These are phyloP conservation scores for Mustela nigripes DNA, from an alignment of 2,113 vertebrate genomes.

Conservation along the genomic window DNA sequence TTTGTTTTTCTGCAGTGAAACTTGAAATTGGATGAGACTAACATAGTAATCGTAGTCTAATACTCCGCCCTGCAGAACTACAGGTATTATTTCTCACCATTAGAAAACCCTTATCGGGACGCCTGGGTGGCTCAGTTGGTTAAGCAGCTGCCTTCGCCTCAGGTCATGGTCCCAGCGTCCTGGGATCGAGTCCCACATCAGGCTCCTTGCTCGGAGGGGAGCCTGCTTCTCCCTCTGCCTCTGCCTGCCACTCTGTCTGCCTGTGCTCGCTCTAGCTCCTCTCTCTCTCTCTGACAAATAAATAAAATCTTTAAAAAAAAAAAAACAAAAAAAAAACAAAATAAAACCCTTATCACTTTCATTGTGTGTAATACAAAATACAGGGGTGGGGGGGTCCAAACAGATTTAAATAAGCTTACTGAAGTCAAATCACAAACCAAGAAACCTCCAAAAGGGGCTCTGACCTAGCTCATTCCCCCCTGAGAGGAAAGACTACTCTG, in stretches of 20 bases:
- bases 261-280: no score
- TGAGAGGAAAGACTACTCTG: not conserved
- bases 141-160: no score
- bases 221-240: no score
- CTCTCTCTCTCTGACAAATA: no score
- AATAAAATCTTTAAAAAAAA: no score
- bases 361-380: not conserved
- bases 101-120: not conserved
- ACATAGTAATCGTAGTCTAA: not conserved
- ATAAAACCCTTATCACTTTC: not conserved
- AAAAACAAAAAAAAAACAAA: not conserved
- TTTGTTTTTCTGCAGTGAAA: slow-evolving; percentile 65
- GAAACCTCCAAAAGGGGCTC: not conserved
- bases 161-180: no score
- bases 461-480: not conserved
- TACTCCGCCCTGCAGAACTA: not conserved
- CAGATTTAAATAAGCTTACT: not conserved
- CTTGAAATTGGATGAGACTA: slow-evolving; percentile 41
- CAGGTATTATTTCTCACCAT: not conserved
- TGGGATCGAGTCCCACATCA: no score
- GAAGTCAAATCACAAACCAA: slow-evolving; percentile 1
- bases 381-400: not conserved
- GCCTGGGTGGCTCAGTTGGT: no score
- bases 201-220: no score
- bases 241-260: no score